Conservation (phyloP, 2,888 invertebrate species). For the Cepaea hortensis region DNA sequence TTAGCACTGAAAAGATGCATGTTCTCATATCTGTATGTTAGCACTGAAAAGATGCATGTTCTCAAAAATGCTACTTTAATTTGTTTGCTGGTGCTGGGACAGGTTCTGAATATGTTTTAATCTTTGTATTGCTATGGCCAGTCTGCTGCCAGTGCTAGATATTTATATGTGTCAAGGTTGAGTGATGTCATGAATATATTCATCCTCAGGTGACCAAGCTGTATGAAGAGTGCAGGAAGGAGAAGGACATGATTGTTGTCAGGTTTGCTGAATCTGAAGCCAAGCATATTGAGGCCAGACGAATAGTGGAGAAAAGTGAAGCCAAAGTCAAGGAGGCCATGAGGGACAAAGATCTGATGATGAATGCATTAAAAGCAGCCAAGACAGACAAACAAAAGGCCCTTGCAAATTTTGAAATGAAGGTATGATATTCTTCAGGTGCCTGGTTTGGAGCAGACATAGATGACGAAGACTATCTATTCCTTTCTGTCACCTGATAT, state of each 20-base stretch:
- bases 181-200: not conserved
- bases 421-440: conserved; percentile 57
- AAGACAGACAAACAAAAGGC: conserved; percentile 70
- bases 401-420: conserved; percentile 63
- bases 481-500: too few relatives aligned
- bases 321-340: conserved; percentile 66
- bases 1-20: too few relatives aligned
- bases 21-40: too few relatives aligned
- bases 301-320: conserved; percentile 67
- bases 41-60: too few relatives aligned
- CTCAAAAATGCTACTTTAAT: too few relatives aligned
- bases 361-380: conserved; percentile 65
- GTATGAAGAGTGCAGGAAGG: conserved; percentile 69
- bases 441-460: too few relatives aligned
- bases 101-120: too few relatives aligned
- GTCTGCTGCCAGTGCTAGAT: too few relatives aligned
- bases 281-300: conserved; percentile 71
- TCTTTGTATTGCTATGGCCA: too few relatives aligned
- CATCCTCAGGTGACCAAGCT: conserved; percentile 66
- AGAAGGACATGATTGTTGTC: conserved; percentile 75
- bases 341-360: conserved; percentile 68
- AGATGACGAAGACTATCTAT: too few relatives aligned
- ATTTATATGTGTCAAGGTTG: not conserved
- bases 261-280: conserved; percentile 75
- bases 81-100: too few relatives aligned